phyloP scores from a whole-genome alignment of 1,140 invertebrate genomes.

The Antheraea mylitta region DNA sequence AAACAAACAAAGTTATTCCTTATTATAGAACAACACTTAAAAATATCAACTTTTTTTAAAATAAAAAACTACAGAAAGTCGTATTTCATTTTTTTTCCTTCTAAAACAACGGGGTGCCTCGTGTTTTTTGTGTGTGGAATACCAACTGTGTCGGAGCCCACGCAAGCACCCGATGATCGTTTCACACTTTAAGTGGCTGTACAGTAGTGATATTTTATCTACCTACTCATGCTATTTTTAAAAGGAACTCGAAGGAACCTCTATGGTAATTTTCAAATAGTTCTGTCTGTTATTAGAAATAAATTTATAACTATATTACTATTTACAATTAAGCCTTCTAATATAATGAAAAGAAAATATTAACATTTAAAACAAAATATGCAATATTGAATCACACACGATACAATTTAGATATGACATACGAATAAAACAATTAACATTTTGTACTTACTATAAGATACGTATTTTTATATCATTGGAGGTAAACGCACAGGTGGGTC shows the following conservation, averaged over 20 bases:
- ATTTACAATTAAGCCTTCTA: neutral
- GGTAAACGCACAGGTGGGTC: too few species aligned
- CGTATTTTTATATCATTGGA: too few species aligned
- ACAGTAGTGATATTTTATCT: constrained; percentile 60
- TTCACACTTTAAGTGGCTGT: constrained; percentile 74
- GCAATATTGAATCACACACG: too few species aligned
- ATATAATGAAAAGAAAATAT: too few species aligned
- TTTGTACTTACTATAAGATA: too few species aligned
- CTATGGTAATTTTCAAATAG: neutral
- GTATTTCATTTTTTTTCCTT: constrained; percentile 75
- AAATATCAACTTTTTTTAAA: constrained; percentile 56
- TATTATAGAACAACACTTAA: constrained; percentile 61
- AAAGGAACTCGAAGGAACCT: constrained; percentile 11
- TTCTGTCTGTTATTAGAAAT: neutral
- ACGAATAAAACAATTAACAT: too few species aligned
- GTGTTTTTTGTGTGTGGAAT: constrained; percentile 67
- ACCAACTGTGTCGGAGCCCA: constrained; percentile 56
- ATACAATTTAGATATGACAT: too few species aligned
- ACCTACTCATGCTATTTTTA: constrained; percentile 55
- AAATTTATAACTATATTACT: neutral
- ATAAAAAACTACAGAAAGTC: constrained; percentile 65
- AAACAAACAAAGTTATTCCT: constrained; percentile 47
- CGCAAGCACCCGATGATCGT: constrained; percentile 55
- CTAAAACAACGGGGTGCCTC: constrained; percentile 73
- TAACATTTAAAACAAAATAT: too few species aligned